A percentile compares a stretch with the other conserved stretches of the same genome.
Evolutionary conservation across 2,797 vertebrate species (phyloP).

Genomic region (Hemitrygon akajei): DNA sequence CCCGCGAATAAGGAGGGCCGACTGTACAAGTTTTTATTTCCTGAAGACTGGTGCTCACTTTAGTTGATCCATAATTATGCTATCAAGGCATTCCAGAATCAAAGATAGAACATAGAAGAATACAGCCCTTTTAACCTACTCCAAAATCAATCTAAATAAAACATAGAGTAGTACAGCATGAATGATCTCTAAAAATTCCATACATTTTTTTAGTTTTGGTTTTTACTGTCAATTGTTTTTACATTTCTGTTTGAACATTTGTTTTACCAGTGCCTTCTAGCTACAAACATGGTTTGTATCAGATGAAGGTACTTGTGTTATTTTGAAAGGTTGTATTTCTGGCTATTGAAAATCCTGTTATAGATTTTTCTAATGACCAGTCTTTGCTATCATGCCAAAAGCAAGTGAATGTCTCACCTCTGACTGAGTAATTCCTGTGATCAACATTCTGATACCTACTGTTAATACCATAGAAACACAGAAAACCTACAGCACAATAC

Average conservation of each 20-base stretch:
- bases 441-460: background rate
- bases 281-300: background rate
- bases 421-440: background rate
- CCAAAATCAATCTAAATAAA: no score
- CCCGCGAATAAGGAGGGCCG: no score
- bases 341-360: background rate
- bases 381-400: background rate
- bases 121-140: no score
- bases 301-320: background rate
- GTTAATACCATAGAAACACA: background rate
- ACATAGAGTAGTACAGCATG: no score
- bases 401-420: background rate
- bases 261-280: background rate
- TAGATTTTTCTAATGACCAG: background rate
- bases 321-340: background rate
- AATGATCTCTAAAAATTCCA: background rate
- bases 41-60: no score
- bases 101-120: no score
- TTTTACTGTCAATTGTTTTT: background rate
- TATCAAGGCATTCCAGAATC: no score
- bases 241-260: background rate
- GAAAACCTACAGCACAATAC: no score
- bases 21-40: no score
- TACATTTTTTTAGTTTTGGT: background rate
- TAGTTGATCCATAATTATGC: no score